Percentiles rank a stretch among this genome's conserved stretches.
phyloP scores from a whole-genome alignment of 2,888 invertebrate species.

The Elegia similella region DNA sequence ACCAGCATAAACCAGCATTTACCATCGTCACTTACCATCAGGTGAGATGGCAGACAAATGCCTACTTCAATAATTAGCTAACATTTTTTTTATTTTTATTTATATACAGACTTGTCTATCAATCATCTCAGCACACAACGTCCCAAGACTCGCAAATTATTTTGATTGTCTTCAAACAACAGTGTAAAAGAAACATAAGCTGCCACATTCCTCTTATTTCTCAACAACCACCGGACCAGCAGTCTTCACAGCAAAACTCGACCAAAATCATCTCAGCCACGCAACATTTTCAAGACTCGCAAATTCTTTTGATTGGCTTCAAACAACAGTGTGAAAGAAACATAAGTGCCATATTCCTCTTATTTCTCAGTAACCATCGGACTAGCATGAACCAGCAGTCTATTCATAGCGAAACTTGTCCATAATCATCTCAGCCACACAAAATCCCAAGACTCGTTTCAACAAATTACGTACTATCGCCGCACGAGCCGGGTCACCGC shows the following conservation, averaged over 20 bases:
- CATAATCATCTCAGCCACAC: constrained; percentile 7
- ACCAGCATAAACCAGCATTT: background rate
- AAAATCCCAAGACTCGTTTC: constrained; percentile 8
- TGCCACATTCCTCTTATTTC: background rate
- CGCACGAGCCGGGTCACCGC: constrained; percentile 11
- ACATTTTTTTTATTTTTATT: too few relatives aligned
- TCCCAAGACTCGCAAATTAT: too few relatives aligned
- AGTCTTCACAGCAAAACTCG: background rate
- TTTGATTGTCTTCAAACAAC: too few relatives aligned
- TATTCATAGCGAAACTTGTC: background rate
- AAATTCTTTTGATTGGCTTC: too few relatives aligned
- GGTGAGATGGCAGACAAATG: too few relatives aligned
- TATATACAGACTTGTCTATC: too few relatives aligned
- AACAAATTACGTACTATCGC: constrained; percentile 13
- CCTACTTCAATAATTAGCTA: too few relatives aligned
- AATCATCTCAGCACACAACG: too few relatives aligned
- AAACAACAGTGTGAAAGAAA: background rate
- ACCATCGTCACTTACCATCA: too few relatives aligned
- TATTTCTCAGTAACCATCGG: background rate
- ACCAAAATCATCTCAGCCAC: constrained; percentile 8
- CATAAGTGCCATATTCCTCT: background rate
- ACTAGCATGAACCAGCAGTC: background rate
- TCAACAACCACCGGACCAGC: background rate
- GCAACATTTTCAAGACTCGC: background rate
- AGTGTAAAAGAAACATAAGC: background rate